These are phyloP conservation scores for Clarias magur DNA, from an alignment of 2,113 vertebrate species.

Conservation along the genomic window DNA sequence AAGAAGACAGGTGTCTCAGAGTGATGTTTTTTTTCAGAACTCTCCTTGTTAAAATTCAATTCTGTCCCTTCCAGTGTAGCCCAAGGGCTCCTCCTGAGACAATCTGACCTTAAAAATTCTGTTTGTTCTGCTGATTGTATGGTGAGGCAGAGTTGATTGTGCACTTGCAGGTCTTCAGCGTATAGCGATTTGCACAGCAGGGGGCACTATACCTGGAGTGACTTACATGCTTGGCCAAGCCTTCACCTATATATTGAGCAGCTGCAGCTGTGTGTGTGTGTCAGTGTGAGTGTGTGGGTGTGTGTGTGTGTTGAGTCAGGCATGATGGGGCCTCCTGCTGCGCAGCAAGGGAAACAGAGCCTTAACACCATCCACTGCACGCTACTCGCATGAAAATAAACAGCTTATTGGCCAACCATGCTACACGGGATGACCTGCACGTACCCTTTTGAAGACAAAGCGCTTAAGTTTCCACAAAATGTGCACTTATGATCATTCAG, in stretches of 20 bases:
- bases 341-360: conserved; percentile 31
- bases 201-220: conserved; percentile 20
- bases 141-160: conserved; percentile 10
- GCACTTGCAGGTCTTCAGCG: background rate
- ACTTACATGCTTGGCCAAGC: background rate
- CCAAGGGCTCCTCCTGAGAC: conserved; percentile 29
- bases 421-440: background rate
- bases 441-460: conserved; percentile 24
- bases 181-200: conserved; percentile 14
- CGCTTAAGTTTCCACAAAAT: conserved; percentile 15
- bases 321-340: conserved; percentile 42
- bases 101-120: conserved; percentile 32
- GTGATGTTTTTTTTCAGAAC: background rate
- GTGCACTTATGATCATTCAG: conserved; percentile 23
- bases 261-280: conserved; percentile 36
- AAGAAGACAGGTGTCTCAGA: background rate
- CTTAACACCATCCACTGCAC: conserved; percentile 35
- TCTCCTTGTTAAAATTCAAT: conserved; percentile 3
- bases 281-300: conserved; percentile 1
- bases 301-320: conserved; percentile 21
- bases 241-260: background rate
- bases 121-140: conserved; percentile 27
- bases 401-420: conserved; percentile 14
- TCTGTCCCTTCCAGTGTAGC: conserved; percentile 18
- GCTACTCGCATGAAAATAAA: conserved; percentile 40